Evolutionary conservation across 30 jellyfish, hydroid and myxozoan species (phyloP), one percentile per base, ranked within the genome.

Genomic region (Pelagia noctiluca): DNA sequence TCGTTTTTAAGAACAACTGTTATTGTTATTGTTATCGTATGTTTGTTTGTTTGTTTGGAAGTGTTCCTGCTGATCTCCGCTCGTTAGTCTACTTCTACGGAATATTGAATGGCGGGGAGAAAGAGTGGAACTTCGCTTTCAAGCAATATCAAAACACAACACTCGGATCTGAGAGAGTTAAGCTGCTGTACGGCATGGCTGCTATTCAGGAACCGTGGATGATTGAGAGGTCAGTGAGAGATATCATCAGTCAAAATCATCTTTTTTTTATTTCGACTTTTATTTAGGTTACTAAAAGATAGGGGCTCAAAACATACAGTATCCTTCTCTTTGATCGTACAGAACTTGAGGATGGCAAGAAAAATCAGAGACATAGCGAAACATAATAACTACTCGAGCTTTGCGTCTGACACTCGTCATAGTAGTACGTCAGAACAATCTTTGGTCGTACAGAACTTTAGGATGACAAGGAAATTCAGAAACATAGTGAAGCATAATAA

Each of bases 121-220:
- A 73, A 28, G 98, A 85, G 31, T 91, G 98, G 98, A 89, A 91
- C 21, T 78, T 71, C 38, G 85, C 92, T 23, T 91, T 80, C 85
- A 69, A 80, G n/a, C 79, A 77, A 84, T 85, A 76, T 73, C 70
- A 76, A 49, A 71, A 23, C 54, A 76, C 90, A 7, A 73, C 77
- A 0, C 69, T 91, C 7, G 98, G 95, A 35, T 75, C 98, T 0
- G 98, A 91, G 73, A 68, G 87, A 71, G 49, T 71, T 29, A 84
- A 84, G 33, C 85, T 91, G 42, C 80, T 84, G 30, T 84, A 84
- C 38, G 98, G 98, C n/a, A 57, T 91, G 90, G 47, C 98, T 3
- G 98, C 98, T 18, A 84, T 57, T 36, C 98, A 91, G 74, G 94
- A 85, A 62, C 93, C 96, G 1, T 91, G 98, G 98, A 63, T 85